Percentiles rank a stretch among this genome's conserved stretches.
Conservation (phyloP, 2,888 invertebrate genomes). For the Colletes collaris region DNA sequence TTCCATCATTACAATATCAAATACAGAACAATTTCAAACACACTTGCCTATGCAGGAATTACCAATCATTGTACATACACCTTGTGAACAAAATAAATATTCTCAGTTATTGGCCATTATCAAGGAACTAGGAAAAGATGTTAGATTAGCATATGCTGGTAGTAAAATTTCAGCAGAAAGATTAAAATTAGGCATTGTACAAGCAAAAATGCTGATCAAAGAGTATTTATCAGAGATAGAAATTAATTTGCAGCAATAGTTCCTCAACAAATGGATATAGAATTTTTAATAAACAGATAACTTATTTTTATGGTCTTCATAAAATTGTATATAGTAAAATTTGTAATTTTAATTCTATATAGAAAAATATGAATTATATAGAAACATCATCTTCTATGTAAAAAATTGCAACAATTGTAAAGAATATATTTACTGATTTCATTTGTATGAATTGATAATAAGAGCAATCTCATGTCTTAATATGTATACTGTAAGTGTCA, state of each 20-base stretch:
- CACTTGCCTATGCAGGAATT: constrained; percentile 5
- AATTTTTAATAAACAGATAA: background rate
- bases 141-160: constrained; percentile 97
- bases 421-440: constrained; percentile 4
- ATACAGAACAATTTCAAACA: background rate
- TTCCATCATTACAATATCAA: background rate
- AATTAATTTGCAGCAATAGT: constrained; percentile 84
- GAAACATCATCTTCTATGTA: background rate
- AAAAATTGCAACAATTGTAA: constrained; percentile 10
- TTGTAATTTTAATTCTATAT: background rate
- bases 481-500: constrained; percentile 14
- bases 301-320: background rate
- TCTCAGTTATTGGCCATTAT: constrained; percentile 95
- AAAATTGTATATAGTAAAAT: background rate
- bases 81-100: constrained; percentile 89
- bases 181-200: constrained; percentile 96
- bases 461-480: background rate
- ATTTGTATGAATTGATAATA: constrained; percentile 15
- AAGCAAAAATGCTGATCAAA: constrained; percentile 95
- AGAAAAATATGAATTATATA: constrained; percentile 6
- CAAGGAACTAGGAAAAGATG: constrained; percentile 97
- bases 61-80: constrained; percentile 6
- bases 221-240: constrained; percentile 98
- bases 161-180: constrained; percentile 96
- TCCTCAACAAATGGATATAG: background rate